Percentiles rank a stretch among this genome's conserved stretches.
These are phyloP conservation scores for Thripadectes ignobilis DNA, from an alignment of 2,797 vertebrate genomes.

Conservation along the genomic window DNA sequence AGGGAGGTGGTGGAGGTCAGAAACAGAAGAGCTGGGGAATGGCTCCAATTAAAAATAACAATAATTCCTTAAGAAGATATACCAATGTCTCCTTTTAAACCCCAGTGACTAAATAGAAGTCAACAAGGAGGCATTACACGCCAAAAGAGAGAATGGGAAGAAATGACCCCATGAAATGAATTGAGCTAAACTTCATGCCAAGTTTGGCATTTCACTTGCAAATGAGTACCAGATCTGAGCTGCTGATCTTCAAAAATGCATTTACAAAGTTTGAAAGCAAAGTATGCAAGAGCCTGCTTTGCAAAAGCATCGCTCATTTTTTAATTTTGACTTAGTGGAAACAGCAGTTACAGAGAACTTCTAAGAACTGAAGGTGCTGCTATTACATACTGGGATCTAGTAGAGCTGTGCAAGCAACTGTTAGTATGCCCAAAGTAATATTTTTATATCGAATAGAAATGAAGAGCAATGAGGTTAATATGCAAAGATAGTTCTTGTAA, in stretches of 20 bases:
- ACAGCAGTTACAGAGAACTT: not conserved
- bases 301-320: not conserved
- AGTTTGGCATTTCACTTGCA: conserved; percentile 37
- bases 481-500: not conserved
- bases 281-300: not conserved
- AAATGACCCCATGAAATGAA: conserved; percentile 6
- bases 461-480: not conserved
- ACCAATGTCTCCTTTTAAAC: not conserved
- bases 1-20: conserved; percentile 30
- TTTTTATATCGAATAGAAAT: not conserved
- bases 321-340: not conserved
- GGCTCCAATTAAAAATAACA: conserved; percentile 47
- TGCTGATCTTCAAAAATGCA: conserved; percentile 5
- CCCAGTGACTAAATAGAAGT: not conserved
- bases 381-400: not conserved
- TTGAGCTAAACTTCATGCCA: not conserved
- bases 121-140: not conserved
- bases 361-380: not conserved
- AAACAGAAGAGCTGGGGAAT: conserved; percentile 9
- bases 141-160: conserved; percentile 12
- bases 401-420: not conserved
- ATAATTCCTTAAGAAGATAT: conserved; percentile 30
- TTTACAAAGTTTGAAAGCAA: conserved; percentile 1
- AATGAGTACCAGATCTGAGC: conserved; percentile 33
- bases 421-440: not conserved